Percentiles rank a stretch among this genome's conserved stretches.
Evolutionary conservation across 2,888 invertebrate species (phyloP).

Genomic region (Malthinus flaveolus): DNA sequence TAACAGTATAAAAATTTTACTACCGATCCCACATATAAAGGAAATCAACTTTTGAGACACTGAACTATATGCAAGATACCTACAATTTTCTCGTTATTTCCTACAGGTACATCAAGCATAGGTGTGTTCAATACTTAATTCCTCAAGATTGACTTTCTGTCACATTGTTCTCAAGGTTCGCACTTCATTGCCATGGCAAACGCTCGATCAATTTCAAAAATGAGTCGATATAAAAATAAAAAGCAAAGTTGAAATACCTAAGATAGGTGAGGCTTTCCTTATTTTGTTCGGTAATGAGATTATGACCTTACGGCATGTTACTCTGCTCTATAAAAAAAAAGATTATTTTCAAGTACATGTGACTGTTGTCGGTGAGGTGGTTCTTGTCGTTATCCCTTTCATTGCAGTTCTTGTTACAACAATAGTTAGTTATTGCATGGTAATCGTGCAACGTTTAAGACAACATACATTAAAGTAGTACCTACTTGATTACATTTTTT

Average conservation of each 20-base stretch:
- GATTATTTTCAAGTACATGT: slow-evolving; percentile 39
- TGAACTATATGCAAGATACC: slow-evolving; percentile 7
- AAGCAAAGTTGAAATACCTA: slow-evolving; percentile 49
- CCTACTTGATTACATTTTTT: background rate
- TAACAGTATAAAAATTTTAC: slow-evolving; percentile 49
- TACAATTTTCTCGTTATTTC: slow-evolving; percentile 16
- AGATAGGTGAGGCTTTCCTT: slow-evolving; percentile 54
- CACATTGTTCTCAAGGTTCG: slow-evolving; percentile 50
- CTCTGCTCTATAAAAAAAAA: slow-evolving; percentile 35
- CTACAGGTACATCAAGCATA: slow-evolving; percentile 11
- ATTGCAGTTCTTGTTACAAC: slow-evolving; percentile 15
- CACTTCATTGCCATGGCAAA: slow-evolving; percentile 54
- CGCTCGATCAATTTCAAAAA: slow-evolving; percentile 49
- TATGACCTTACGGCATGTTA: slow-evolving; percentile 45
- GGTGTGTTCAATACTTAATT: slow-evolving; percentile 36
- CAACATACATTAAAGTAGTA: background rate
- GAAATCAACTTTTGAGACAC: slow-evolving; percentile 35
- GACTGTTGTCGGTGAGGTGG: slow-evolving; percentile 18
- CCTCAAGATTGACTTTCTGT: slow-evolving; percentile 43
- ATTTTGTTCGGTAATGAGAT: slow-evolving; percentile 44
- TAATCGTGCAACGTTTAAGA: slow-evolving; percentile 8
- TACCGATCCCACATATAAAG: slow-evolving; percentile 51
- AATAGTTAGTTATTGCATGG: slow-evolving; percentile 11
- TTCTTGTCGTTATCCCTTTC: slow-evolving; percentile 21
- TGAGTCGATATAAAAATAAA: slow-evolving; percentile 40